These are phyloP conservation scores for Crocidura indochinensis DNA, from an alignment of 2,797 vertebrate species.

Conservation along the genomic window DNA sequence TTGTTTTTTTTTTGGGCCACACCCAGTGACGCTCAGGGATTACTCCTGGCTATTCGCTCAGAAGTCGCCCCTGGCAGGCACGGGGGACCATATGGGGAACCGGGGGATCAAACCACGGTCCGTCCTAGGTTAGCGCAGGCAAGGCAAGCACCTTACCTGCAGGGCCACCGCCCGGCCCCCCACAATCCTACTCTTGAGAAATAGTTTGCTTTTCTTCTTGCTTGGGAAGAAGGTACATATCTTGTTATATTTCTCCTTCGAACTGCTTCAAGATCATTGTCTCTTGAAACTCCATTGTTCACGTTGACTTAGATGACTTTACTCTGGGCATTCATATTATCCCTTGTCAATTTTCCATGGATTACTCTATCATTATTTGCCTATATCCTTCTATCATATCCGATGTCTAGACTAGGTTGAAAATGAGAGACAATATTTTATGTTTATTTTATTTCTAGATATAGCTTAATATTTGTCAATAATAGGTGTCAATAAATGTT, in stretches of 20 bases:
- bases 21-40: no score
- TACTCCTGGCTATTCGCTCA: no score
- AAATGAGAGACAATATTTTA: background rate
- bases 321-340: background rate
- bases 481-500: conserved; percentile 22
- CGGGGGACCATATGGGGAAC: no score
- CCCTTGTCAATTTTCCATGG: background rate
- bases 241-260: conserved; percentile 19
- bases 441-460: conserved; percentile 44
- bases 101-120: no score
- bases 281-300: background rate
- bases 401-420: conserved; percentile 8
- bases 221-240: background rate
- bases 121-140: no score
- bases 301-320: background rate
- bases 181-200: background rate
- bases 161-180: no score
- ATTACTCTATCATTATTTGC: background rate
- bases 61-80: no score
- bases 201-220: background rate
- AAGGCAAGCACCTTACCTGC: no score
- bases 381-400: background rate
- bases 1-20: no score
- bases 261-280: conserved; percentile 17
- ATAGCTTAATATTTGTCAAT: background rate